phyloP scores from a whole-genome alignment of 1,140 invertebrate species.

The Drosophila ercepeae region DNA sequence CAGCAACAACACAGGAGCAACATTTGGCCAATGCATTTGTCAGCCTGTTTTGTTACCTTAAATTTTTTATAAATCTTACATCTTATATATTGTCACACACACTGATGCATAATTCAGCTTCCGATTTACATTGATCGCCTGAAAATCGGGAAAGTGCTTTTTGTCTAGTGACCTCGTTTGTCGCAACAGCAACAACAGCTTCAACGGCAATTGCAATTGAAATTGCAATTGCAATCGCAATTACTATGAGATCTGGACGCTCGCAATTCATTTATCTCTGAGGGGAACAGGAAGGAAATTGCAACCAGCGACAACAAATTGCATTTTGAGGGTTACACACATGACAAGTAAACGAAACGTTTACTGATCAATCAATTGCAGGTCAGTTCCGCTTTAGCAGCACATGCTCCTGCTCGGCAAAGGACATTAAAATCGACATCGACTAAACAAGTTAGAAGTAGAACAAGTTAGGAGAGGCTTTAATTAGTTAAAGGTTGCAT shows the following conservation, averaged over 20 bases:
- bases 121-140: constrained; percentile 72
- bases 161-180: constrained; percentile 38
- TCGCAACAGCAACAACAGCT: constrained; percentile 6
- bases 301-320: constrained; percentile 60
- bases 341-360: constrained; percentile 21
- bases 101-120: constrained; percentile 34
- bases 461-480: too few relatives aligned
- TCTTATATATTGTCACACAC: constrained; percentile 54
- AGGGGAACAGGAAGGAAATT: constrained; percentile 71
- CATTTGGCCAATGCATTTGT: constrained; percentile 60
- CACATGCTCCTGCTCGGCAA: constrained; percentile 8
- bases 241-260: constrained; percentile 56
- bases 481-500: not conserved
- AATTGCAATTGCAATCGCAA: constrained; percentile 45
- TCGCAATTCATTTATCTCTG: constrained; percentile 55
- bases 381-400: constrained; percentile 34
- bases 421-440: not conserved
- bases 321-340: constrained; percentile 66
- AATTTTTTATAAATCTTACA: constrained; percentile 36
- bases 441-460: too few relatives aligned
- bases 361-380: constrained; percentile 35
- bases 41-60: constrained; percentile 11
- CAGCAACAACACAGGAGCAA: constrained; percentile 30
- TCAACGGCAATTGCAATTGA: constrained; percentile 13
- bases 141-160: constrained; percentile 66